Conservation (phyloP, 1,140 invertebrate species). For the Oryzaephilus surinamensis region DNA sequence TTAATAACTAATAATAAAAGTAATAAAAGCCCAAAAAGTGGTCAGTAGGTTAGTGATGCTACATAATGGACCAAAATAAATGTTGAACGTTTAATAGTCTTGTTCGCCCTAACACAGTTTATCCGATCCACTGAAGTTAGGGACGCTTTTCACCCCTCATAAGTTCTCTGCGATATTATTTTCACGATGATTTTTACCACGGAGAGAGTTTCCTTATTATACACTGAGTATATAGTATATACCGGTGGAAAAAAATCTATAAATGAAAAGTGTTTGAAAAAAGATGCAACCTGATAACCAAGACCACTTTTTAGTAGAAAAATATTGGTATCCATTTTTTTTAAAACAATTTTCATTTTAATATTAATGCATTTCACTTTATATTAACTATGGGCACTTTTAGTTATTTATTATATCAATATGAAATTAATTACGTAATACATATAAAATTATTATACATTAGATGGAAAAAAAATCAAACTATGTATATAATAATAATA, state of each 20-base stretch:
- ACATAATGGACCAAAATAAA: conserved; percentile 8
- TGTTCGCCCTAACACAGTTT: conserved; percentile 1
- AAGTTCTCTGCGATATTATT: conserved; percentile 12
- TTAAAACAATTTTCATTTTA: conserved; percentile 28
- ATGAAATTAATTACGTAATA: too few relatives aligned
- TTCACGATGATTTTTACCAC: conserved; percentile 7
- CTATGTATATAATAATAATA: too few relatives aligned
- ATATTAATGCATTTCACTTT: too few relatives aligned
- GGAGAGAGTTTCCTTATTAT: conserved; percentile 3
- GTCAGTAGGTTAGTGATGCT: conserved; percentile 17
- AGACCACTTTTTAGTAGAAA: too few relatives aligned
- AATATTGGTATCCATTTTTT: conserved; percentile 25
- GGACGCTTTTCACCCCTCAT: conserved; percentile 13
- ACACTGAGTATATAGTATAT: not conserved
- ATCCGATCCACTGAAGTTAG: conserved; percentile 9
- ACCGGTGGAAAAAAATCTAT: conserved; percentile 5
- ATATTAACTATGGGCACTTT: too few relatives aligned
- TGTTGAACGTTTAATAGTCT: not conserved
- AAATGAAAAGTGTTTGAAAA: too few relatives aligned
- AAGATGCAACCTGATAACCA: too few relatives aligned
- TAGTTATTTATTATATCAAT: too few relatives aligned
- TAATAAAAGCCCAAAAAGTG: too few relatives aligned
- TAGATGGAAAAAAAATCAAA: too few relatives aligned
- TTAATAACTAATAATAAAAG: too few relatives aligned
- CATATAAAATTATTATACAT: too few relatives aligned